These are phyloP conservation scores for Theristicus caerulescens DNA, from an alignment of 2,113 vertebrate genomes.

Conservation along the genomic window DNA sequence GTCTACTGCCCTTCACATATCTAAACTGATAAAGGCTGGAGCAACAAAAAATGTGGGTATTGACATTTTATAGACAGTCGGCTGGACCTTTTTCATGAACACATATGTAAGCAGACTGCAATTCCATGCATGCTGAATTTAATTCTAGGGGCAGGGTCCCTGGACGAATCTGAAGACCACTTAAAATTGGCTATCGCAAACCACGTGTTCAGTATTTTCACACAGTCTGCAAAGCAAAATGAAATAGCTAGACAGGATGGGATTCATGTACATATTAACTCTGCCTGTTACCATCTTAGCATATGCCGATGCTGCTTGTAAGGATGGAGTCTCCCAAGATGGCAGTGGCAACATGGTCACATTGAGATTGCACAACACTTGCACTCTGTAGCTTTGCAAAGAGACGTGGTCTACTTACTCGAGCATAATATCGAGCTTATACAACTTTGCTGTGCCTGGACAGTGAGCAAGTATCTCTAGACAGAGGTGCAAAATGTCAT, in stretches of 20 bases:
- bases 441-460: not conserved
- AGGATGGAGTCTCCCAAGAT: not conserved
- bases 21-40: not conserved
- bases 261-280: not conserved
- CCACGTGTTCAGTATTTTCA: not conserved
- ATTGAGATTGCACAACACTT: not conserved
- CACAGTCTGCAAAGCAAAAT: not conserved
- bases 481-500: not conserved
- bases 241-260: not conserved
- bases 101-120: not conserved
- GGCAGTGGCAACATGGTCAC: not conserved
- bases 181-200: not conserved
- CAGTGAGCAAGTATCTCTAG: not conserved
- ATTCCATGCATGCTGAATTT: not conserved
- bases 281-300: not conserved
- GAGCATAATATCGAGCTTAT: not conserved
- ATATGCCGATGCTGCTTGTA: not conserved
- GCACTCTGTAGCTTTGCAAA: not conserved
- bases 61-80: not conserved
- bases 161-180: not conserved
- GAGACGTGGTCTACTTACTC: not conserved
- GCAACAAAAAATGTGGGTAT: not conserved
- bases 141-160: rapidly evolving
- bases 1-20: not conserved
- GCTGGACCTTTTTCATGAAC: not conserved